These are phyloP conservation scores for Crambe crambe DNA, from an alignment of 37 sponge, comb jelly and placozoan species.

Conservation along the genomic window DNA sequence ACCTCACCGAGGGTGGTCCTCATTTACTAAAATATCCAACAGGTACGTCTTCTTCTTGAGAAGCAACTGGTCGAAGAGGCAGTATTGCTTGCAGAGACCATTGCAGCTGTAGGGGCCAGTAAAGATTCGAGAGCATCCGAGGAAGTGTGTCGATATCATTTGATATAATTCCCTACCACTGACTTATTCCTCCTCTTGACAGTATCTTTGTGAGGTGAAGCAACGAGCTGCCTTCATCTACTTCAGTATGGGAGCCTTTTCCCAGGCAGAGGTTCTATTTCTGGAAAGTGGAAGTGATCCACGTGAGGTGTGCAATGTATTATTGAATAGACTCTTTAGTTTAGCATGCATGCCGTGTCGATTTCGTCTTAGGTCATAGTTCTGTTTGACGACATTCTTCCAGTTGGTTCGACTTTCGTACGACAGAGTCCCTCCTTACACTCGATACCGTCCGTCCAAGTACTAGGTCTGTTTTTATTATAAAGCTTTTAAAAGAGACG, in stretches of 20 bases:
- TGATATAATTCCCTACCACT: neutral
- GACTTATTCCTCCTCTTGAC: neutral
- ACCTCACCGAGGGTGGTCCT: neutral
- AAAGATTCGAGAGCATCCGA: conserved; percentile 27
- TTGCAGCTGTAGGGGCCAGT: conserved; percentile 43
- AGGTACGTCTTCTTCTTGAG: conserved; percentile 62
- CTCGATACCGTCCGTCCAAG: conserved; percentile 21
- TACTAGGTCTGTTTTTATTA: conserved; percentile 14
- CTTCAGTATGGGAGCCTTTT: conserved; percentile 45
- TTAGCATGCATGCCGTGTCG: neutral
- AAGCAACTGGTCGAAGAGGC: conserved; percentile 74
- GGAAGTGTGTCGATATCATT: conserved; percentile 6
- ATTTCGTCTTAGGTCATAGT: conserved; percentile 40
- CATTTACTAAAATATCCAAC: neutral
- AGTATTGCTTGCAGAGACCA: conserved; percentile 66
- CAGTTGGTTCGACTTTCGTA: conserved; percentile 18
- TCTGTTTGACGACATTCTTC: conserved; percentile 41
- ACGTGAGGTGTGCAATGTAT: conserved; percentile 46
- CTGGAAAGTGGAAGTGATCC: conserved; percentile 67
- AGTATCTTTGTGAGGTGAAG: conserved; percentile 65
- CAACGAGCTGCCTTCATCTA: conserved; percentile 74
- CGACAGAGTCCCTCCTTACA: neutral
- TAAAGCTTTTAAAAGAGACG: no score
- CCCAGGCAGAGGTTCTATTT: conserved; percentile 50
- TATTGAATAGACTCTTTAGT: neutral